phyloP scores from a whole-genome alignment of 2,797 vertebrate species.

The Clarias platycephalus region DNA sequence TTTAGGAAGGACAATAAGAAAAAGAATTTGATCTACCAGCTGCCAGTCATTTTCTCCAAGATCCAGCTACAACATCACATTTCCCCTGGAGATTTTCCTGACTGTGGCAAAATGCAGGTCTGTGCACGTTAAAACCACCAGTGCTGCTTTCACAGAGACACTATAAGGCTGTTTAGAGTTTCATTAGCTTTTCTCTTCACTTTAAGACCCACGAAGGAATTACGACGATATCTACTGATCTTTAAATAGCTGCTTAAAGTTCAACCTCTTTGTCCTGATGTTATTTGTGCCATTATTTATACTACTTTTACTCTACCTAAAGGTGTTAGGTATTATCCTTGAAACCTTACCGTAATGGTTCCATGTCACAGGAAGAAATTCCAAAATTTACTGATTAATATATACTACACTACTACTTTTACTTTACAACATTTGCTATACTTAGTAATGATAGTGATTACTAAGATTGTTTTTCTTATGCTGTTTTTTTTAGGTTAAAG shows the following conservation, averaged over 20 bases:
- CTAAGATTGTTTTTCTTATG: neutral
- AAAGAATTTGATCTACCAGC: slow-evolving; percentile 87
- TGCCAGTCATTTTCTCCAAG: slow-evolving; percentile 88
- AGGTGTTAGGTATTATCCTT: neutral
- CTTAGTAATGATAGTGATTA: neutral
- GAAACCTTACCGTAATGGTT: neutral
- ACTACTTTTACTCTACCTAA: neutral
- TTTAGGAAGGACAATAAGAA: slow-evolving; percentile 93
- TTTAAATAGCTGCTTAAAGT: neutral
- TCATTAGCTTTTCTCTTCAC: neutral
- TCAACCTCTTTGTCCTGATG: neutral
- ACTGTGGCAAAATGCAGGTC: slow-evolving; percentile 93
- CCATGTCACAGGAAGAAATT: neutral
- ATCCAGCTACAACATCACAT: slow-evolving; percentile 92
- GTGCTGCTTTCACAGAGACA: neutral
- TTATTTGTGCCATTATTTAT: neutral
- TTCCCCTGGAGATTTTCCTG: slow-evolving; percentile 90
- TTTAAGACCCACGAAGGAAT: neutral
- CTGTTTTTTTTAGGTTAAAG: neutral
- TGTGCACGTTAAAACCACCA: slow-evolving; percentile 45
- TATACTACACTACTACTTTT: neutral
- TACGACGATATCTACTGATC: neutral
- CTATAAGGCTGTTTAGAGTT: neutral
- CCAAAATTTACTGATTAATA: neutral
- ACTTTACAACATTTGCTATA: neutral